Evolutionary conservation across 2,888 invertebrate genomes (phyloP).

Genomic region (Bellardia pandia): DNA sequence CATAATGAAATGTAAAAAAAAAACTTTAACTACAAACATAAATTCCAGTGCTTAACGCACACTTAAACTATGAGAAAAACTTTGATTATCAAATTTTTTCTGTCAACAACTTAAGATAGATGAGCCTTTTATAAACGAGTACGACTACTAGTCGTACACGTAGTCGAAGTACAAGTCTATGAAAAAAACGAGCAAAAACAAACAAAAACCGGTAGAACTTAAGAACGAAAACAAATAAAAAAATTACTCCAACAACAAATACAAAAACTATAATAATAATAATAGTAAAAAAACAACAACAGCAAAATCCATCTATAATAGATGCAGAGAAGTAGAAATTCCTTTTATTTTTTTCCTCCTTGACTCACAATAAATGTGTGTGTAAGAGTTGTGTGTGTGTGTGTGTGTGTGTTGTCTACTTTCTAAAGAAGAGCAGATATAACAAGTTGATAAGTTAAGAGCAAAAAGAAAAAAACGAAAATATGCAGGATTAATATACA

Average conservation of each 20-base stretch:
- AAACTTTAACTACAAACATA: conserved; percentile 51
- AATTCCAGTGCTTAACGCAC: conserved; percentile 62
- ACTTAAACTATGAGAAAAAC: conserved; percentile 69
- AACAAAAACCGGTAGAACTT: conserved; percentile 12
- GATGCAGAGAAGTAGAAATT: conserved; percentile 37
- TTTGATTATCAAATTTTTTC: conserved; percentile 72
- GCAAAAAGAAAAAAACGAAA: background rate
- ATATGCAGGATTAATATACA: background rate
- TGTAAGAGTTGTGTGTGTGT: background rate
- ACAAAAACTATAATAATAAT: conserved; percentile 5
- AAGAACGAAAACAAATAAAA: conserved; percentile 38
- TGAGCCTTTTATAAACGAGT: conserved; percentile 61
- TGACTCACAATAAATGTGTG: background rate
- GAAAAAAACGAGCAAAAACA: conserved; percentile 7
- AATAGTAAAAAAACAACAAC: background rate
- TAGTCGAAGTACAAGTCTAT: conserved; percentile 39
- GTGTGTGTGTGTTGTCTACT: background rate
- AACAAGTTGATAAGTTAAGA: conserved; percentile 44
- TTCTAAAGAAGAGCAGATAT: conserved; percentile 14
- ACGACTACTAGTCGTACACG: conserved; percentile 10
- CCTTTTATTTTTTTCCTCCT: conserved; percentile 15
- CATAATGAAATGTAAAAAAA: background rate
- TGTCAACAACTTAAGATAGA: conserved; percentile 72
- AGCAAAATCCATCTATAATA: conserved; percentile 26
- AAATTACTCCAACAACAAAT: background rate